Evolutionary conservation across 1,140 invertebrate species (phyloP).

Genomic region (Drosophila tropicalis): DNA sequence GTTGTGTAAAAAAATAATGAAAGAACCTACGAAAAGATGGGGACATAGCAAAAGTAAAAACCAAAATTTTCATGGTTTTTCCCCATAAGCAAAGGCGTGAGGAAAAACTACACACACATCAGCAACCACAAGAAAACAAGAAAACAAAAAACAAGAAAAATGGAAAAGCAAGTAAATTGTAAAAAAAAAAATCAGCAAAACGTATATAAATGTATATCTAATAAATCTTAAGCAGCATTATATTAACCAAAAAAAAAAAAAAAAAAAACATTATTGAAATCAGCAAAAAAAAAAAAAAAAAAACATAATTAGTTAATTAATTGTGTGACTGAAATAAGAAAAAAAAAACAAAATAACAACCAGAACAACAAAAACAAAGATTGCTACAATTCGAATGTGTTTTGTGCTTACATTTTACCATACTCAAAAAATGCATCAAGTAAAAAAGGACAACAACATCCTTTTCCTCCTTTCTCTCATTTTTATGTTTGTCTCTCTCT

Average conservation of each 20-base stretch:
- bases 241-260: conserved; percentile 72
- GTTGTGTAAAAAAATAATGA: conserved; percentile 54
- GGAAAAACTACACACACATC: conserved; percentile 2
- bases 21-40: conserved; percentile 12
- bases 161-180: conserved; percentile 45
- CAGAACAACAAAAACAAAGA: conserved; percentile 35
- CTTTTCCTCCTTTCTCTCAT: conserved; percentile 7
- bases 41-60: conserved; percentile 1
- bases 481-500: conserved; percentile 6
- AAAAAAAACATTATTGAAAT: conserved; percentile 63
- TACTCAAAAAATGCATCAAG: conserved; percentile 3
- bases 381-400: conserved; percentile 52
- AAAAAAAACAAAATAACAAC: neutral
- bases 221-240: conserved; percentile 77
- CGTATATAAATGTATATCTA: conserved; percentile 79
- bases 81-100: conserved; percentile 1
- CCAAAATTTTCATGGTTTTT: conserved; percentile 7
- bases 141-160: conserved; percentile 33
- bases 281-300: conserved; percentile 53
- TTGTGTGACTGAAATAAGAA: conserved; percentile 57
- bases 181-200: conserved; percentile 69
- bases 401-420: conserved; percentile 42
- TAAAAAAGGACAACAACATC: neutral
- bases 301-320: conserved; percentile 23
- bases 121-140: conserved; percentile 7